Evolutionary conservation across 2,113 vertebrate genomes (phyloP).

Genomic region (Sakesphorus luctuosus): DNA sequence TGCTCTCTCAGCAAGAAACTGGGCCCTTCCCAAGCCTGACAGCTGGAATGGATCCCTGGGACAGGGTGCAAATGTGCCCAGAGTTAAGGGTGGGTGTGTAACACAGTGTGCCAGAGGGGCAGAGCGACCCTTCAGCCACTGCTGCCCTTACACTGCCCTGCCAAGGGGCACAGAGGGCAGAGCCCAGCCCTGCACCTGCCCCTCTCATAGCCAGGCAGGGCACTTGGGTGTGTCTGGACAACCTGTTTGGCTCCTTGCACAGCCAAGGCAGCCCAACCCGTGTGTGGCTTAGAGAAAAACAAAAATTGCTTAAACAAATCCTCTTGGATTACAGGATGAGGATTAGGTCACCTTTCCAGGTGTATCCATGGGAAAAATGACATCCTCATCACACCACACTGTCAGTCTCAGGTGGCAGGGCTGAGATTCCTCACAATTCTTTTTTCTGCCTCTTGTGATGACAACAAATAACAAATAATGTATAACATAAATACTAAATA

Average conservation of each 20-base stretch:
- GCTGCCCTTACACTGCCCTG: accelerated
- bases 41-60: not conserved
- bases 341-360: not conserved
- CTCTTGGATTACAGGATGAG: accelerated
- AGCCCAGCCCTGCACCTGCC: not conserved
- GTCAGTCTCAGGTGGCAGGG: not conserved
- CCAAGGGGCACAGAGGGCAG: not conserved
- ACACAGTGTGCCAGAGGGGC: accelerated
- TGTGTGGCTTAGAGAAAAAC: not conserved
- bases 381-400: not conserved
- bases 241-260: not conserved
- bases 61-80: accelerated
- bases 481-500: not conserved
- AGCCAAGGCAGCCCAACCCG: not conserved
- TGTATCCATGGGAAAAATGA: not conserved
- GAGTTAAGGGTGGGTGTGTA: not conserved
- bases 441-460: not conserved
- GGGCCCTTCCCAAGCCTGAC: not conserved
- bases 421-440: not conserved
- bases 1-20: not conserved
- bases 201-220: accelerated
- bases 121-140: accelerated
- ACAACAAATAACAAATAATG: not conserved
- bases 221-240: accelerated
- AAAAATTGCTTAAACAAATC: not conserved